Conservation (phyloP, 2,888 invertebrate genomes). For the Pachydiplax longipennis region DNA sequence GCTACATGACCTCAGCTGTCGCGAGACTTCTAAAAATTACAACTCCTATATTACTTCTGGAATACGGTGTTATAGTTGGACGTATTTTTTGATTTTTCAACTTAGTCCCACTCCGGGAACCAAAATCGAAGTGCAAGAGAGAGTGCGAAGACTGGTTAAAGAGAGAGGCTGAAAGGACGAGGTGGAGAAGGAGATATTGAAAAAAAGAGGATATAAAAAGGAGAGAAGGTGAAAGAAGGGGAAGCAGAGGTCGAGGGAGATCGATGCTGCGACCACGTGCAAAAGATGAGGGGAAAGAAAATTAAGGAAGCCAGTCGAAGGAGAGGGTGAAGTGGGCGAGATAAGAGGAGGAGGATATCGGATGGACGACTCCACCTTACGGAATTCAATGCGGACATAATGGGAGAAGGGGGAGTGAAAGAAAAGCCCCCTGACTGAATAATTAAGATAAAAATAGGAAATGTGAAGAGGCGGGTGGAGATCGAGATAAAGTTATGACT, state of each 20-base stretch:
- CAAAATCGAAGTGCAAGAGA: background rate
- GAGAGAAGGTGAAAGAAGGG: background rate
- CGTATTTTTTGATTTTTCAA: too few relatives aligned
- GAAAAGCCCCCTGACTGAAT: too few relatives aligned
- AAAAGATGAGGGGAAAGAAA: background rate
- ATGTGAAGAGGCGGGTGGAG: background rate
- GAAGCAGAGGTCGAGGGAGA: constrained; percentile 1
- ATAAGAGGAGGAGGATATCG: background rate
- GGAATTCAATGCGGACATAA: background rate
- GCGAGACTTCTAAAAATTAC: too few relatives aligned
- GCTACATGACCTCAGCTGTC: too few relatives aligned
- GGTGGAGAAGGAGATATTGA: background rate
- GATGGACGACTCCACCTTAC: background rate
- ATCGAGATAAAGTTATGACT: background rate
- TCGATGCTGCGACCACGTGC: background rate
- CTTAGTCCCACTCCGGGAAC: too few relatives aligned
- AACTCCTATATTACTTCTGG: too few relatives aligned
- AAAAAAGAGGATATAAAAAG: background rate
- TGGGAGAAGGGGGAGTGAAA: background rate
- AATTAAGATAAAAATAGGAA: too few relatives aligned
- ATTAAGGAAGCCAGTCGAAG: background rate
- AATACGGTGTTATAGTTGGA: too few relatives aligned
- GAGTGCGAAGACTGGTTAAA: background rate
- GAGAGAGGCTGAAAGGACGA: background rate
- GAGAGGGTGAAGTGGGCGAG: background rate